Evolutionary conservation across 2,797 vertebrate species (phyloP), one percentile per base, ranked within the genome.

Genomic region (Sparus aurata): DNA sequence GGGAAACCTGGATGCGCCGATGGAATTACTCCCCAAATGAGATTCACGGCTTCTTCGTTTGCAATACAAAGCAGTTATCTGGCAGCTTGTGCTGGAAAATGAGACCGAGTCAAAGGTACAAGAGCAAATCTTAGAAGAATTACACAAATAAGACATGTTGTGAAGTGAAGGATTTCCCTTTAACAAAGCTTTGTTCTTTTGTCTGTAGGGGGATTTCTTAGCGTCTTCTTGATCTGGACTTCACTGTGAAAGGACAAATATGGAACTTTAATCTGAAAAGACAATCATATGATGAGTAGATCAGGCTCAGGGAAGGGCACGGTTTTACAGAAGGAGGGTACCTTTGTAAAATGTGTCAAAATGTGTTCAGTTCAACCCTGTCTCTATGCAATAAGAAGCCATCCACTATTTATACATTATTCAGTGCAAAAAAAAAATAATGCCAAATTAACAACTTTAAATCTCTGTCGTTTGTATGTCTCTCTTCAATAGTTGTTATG

Each of bases 1-100:
- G 3, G 79, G 96, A 73, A 97, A 97, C 85, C 84, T 97, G 0
- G 89, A 95, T 30, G 41, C 94, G 0, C 64, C 94, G 0, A 41
- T 69, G 5, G 84, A 95, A 17, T n/a, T 95, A 0, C 63, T 81
- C 0, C 75, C 55, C 16, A 30, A 18, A 46, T 86, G 72, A 89
- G 50, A 23, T 22, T 20, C 38, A 17, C 30, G 16, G 30, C 38
- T 38, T 43, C 23, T 72, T 66, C 7, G 57, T 70, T 71, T 68
- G 43, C 43, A 47, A 38, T 23, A 46, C 34, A 20, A 62, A 53
- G 34, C 7, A 30, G 20, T 54, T 75, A 71, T 47, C 45, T 57
- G 8, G 13, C 0, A 52, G 34, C 27, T 5, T 16, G 0, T 27
- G 18, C 38, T 20, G 12, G 49, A 53, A 43, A 53, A 65, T 55